Base-by-base conservation (phyloP, 2,113 vertebrate species). In the Thinocorus orbignyianus region DNA sequence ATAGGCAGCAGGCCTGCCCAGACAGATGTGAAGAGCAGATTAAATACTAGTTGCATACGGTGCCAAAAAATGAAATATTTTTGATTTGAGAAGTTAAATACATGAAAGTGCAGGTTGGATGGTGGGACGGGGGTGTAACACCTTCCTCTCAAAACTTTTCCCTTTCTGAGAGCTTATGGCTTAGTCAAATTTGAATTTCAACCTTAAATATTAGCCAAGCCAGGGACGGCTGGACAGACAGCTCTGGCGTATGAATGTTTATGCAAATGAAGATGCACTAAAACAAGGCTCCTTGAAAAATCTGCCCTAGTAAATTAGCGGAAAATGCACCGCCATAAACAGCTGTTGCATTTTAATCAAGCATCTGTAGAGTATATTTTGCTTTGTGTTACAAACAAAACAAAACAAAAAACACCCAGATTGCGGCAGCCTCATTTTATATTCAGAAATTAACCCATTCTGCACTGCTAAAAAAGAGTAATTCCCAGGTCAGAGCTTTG, bases 331-430 rank as follows among this genome's bases (percentile, higher is more conserved):
- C 60, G 93, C 94, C 96, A 82, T 86, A 97, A 98, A 98, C 98
- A 98, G 97, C 98, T 98, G 97, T 98, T 98, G 96, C 97, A 93
- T 98, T 98, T 97, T 97, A 97, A 97, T 97, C 94, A 95, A 97
- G 96, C 96, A 95, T 97, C 97, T 97, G 96, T 90, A 96, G 95
- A 97, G 94, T 97, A 91, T 95, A 95, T 96, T 97, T 97, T 97
- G 91, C 95, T 96, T 97, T 98, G 95, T 92, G 91, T 93, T 93
- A 57, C 86, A 94, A 96, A 97, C 94, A 95, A 97, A 95, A 97
- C 95, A 96, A 96, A 96, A 90, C 86, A 88, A 86, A 92, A 93
- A 82, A 78, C 74, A 94, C 95, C 92, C 94, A 97, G 97, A 96
- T 97, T 96, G 86, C 17, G 10, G 95, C 97, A 96, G 88, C 95